Base-by-base conservation (phyloP, 2,888 invertebrate species). In the Drosophila mercatorum region DNA sequence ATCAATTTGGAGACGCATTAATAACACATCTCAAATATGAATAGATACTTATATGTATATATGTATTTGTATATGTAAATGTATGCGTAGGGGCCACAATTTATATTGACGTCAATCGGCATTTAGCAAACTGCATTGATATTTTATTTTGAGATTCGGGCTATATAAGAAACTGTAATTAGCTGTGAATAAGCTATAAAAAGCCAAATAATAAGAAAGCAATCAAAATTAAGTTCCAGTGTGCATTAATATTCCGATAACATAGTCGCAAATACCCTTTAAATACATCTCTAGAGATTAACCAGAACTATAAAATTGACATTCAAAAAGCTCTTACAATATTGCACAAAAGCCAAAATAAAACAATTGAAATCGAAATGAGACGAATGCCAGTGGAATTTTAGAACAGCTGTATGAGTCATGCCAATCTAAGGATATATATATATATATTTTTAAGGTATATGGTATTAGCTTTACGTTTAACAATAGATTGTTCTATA, bases 1-100 rank as follows among this genome's bases (percentile, higher is more conserved):
- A 82, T 76, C 75, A 77, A 85, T 88, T 88, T 72, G 59, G 51
- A 61, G 64, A 67, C 69, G 71, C 78, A 88, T 85, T 81, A 75
- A 79, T 79, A 71, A 72, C 60, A 31, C 63, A 67, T 57, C 61
- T 58, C 43, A 63, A 58, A 80, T 52, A 70, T 58, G 46, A 17
- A 36, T 17, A 10, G 1, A 44, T 17, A 49, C n/a, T 8, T 5
- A 17, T 34, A 22, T 36, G n/a, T 34, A 17, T 26, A 14, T 46
- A 22, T 2, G 22, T 22, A 22, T 22, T 22, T 22, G 22, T 22
- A 28, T 11, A 28, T 10, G 10, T 34, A 10, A 7, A 34, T 36
- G 22, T 6, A 26, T 38, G 14, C 14, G 14, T 5, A 14, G 34
- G 10, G 5, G 43, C 22, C 58, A 14, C 34, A 60, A 31, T 53